Conservation (phyloP, 2,113 vertebrate species). For the Egretta garzetta region DNA sequence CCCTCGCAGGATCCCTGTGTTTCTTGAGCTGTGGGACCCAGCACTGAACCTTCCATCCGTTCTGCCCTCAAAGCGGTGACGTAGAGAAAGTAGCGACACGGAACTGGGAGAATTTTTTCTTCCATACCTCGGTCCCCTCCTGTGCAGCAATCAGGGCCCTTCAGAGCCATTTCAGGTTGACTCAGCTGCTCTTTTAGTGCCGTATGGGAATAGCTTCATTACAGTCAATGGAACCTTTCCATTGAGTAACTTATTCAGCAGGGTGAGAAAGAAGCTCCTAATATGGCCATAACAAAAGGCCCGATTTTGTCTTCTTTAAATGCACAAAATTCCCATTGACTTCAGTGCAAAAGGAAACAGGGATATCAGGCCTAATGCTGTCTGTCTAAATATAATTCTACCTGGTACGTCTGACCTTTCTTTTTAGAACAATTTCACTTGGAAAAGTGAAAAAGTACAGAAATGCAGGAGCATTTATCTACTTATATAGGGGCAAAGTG, state of each 20-base stretch:
- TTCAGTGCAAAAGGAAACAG: not conserved
- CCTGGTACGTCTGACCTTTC: constrained; percentile 14
- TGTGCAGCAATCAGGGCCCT: constrained; percentile 51
- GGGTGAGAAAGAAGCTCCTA: constrained; percentile 37
- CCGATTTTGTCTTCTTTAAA: constrained; percentile 37
- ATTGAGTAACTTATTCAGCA: constrained; percentile 30
- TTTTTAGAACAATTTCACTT: not conserved
- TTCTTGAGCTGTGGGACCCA: not conserved
- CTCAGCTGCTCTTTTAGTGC: constrained; percentile 2
- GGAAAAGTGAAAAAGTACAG: not conserved
- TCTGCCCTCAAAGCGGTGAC: not conserved
- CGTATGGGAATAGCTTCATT: constrained; percentile 57
- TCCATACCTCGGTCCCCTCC: not conserved
- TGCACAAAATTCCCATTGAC: constrained; percentile 35
- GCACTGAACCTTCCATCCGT: not conserved
- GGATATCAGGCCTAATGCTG: not conserved
- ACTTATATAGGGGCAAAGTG: not conserved
- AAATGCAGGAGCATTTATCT: not conserved
- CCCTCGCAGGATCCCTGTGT: not conserved
- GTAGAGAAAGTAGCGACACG: not conserved
- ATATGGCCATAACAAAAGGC: constrained; percentile 34
- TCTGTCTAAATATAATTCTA: constrained; percentile 11
- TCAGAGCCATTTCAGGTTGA: constrained; percentile 36
- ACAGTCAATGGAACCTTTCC: constrained; percentile 29
- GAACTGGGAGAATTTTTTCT: not conserved